Conservation (phyloP, 53 echinoderm and acorn worm genomes). For the Temnopleurus reevesii region DNA sequence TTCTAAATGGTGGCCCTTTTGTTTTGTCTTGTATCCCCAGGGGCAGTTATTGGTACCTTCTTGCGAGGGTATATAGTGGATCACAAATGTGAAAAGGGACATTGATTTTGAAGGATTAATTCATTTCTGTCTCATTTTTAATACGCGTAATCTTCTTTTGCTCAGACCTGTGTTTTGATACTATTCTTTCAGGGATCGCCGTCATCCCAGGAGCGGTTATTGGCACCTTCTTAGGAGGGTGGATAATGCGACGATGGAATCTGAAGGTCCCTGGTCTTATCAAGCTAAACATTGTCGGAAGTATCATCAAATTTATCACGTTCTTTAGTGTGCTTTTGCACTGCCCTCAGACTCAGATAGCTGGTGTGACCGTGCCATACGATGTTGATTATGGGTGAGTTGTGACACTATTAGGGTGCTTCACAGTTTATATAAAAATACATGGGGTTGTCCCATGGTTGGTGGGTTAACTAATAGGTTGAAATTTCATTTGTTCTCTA, state of each 20-base stretch:
- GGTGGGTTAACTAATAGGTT: too few species aligned
- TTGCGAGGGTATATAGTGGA: too few species aligned
- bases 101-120: too few species aligned
- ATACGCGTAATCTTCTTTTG: background rate
- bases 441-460: too few species aligned
- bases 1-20: too few species aligned
- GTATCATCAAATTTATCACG: constrained; percentile 42
- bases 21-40: too few species aligned
- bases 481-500: too few species aligned
- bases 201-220: constrained; percentile 63
- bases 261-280: constrained; percentile 71
- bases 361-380: constrained; percentile 51
- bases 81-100: too few species aligned
- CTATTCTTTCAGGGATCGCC: constrained; percentile 52
- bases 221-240: constrained; percentile 68
- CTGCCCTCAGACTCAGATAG: constrained; percentile 64
- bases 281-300: constrained; percentile 45
- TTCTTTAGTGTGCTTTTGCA: constrained; percentile 48
- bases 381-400: background rate
- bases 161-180: background rate
- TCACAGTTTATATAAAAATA: too few species aligned
- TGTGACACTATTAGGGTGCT: too few species aligned
- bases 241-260: constrained; percentile 64
- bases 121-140: background rate
- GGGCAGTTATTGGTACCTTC: too few species aligned